These are phyloP conservation scores for Agrochola lota DNA, from an alignment of 2,888 invertebrate species.

Conservation along the genomic window DNA sequence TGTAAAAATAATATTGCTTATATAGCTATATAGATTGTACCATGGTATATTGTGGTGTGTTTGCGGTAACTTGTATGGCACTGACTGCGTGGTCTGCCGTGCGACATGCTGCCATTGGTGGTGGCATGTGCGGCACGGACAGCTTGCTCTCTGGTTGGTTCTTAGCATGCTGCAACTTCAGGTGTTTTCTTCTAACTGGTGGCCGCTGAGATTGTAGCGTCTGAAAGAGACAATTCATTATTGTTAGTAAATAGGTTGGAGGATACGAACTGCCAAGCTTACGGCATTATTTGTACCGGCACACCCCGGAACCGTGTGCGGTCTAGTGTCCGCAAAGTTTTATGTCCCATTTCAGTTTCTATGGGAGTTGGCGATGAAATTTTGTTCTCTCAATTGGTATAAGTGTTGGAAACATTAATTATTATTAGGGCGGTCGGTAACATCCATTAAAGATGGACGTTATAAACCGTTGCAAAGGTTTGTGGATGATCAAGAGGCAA, in stretches of 20 bases:
- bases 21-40: conserved; percentile 48
- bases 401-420: too few relatives aligned
- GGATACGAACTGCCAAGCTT: neutral
- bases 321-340: neutral
- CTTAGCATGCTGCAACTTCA: conserved; percentile 80
- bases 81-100: conserved; percentile 29
- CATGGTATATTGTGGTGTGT: conserved; percentile 40
- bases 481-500: too few relatives aligned
- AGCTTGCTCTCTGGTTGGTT: conserved; percentile 33
- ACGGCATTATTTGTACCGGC: too few relatives aligned
- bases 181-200: conserved; percentile 75
- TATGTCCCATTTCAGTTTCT: neutral
- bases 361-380: neutral
- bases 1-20: conserved; percentile 53
- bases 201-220: conserved; percentile 65
- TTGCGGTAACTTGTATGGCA: conserved; percentile 55
- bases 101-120: conserved; percentile 7
- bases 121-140: conserved; percentile 38
- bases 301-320: neutral
- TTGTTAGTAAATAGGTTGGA: neutral
- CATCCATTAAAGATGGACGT: neutral
- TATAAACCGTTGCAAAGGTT: neutral
- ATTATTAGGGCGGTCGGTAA: neutral
- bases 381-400: neutral
- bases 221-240: conserved; percentile 68